Percentiles rank a stretch among this genome's conserved stretches.
phyloP scores from a whole-genome alignment of 2,113 vertebrate genomes.

The Myanophis thanlyinensis region DNA sequence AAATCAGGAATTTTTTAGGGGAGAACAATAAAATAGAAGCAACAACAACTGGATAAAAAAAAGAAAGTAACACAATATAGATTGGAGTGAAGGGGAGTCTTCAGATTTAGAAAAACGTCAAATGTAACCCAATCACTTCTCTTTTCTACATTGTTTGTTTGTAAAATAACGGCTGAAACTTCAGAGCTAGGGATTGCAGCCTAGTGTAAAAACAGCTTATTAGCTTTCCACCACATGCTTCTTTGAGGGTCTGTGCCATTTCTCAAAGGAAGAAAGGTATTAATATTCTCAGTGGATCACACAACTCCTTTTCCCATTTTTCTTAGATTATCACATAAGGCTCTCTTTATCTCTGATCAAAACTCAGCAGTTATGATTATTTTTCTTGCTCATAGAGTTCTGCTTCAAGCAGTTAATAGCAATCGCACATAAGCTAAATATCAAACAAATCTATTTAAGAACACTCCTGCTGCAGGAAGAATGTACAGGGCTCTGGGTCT shows the following conservation, averaged over 20 bases:
- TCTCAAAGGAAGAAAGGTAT: not conserved
- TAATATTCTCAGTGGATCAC: not conserved
- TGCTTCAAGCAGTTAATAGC: not conserved
- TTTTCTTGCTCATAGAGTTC: not conserved
- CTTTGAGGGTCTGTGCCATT: not conserved
- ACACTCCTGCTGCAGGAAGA: not conserved
- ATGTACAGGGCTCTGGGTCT: not conserved
- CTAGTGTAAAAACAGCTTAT: not conserved
- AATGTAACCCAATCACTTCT: not conserved
- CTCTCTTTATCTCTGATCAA: not conserved
- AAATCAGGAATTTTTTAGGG: not conserved
- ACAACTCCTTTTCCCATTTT: not conserved
- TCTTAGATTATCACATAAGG: conserved; percentile 6
- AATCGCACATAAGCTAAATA: not conserved
- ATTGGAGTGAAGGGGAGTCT: not conserved
- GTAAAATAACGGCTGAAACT: not conserved
- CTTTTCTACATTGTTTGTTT: not conserved
- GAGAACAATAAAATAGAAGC: not conserved
- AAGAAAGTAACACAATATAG: not conserved
- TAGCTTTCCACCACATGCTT: not conserved
- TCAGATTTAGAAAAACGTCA: not conserved
- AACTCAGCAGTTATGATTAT: not conserved
- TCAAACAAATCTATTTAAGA: conserved; percentile 13
- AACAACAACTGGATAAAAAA: not conserved
- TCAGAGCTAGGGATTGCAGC: not conserved